Evolutionary conservation across 2,797 vertebrate genomes (phyloP).

Genomic region (Acomys russatus): DNA sequence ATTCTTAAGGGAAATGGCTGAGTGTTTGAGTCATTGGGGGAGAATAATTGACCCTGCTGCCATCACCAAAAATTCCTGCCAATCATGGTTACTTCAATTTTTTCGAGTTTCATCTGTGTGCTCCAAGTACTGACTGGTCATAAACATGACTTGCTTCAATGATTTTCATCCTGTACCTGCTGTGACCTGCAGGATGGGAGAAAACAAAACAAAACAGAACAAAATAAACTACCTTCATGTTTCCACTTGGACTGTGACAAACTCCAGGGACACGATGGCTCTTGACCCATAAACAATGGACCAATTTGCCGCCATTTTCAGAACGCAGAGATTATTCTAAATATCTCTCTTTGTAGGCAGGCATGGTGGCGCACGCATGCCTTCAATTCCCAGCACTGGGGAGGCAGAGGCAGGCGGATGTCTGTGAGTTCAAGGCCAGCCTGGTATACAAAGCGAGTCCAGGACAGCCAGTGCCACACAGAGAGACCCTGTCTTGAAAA

Average conservation of each 20-base stretch:
- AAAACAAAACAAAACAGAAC: neutral
- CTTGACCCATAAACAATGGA: constrained; percentile 7
- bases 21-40: constrained; percentile 42
- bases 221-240: neutral
- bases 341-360: neutral
- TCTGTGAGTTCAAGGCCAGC: too few species aligned
- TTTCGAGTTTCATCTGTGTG: constrained; percentile 47
- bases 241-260: constrained; percentile 28
- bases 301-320: constrained; percentile 23
- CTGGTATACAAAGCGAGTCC: too few species aligned
- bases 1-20: constrained; percentile 48
- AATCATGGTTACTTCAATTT: neutral
- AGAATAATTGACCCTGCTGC: neutral
- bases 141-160: neutral
- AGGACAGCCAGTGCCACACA: too few species aligned
- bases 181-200: neutral
- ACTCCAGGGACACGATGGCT: constrained; percentile 24
- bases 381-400: too few species aligned
- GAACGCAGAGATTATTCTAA: neutral
- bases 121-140: neutral
- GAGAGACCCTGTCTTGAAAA: too few species aligned
- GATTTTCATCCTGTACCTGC: neutral
- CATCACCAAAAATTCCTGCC: constrained; percentile 25
- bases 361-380: too few species aligned
- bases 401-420: too few species aligned